Percentiles rank a stretch among this genome's conserved stretches.
Conservation (phyloP, 1,140 invertebrate genomes). For the Cydia pomonella region DNA sequence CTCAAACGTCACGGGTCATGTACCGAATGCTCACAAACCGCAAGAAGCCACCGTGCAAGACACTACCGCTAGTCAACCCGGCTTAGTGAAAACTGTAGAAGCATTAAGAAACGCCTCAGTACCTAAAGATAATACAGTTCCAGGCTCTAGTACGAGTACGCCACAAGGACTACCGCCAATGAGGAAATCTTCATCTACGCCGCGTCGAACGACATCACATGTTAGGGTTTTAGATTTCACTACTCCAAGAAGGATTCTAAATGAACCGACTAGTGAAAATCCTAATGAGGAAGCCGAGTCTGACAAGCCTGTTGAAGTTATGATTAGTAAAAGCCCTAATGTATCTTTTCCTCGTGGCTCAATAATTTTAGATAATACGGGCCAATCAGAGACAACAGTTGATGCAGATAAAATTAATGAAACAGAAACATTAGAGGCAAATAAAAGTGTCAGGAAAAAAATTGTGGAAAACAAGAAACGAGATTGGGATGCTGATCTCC, state of each 20-base stretch:
- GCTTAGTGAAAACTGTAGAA: constrained; percentile 60
- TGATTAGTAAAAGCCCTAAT: constrained; percentile 42
- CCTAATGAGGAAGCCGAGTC: constrained; percentile 34
- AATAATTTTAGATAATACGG: constrained; percentile 5
- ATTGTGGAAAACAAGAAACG: constrained; percentile 45
- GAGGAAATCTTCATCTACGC: constrained; percentile 71
- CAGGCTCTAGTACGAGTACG: constrained; percentile 49
- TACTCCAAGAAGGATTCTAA: constrained; percentile 67
- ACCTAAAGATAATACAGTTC: constrained; percentile 57
- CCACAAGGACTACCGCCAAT: constrained; percentile 57
- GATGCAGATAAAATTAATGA: constrained; percentile 29
- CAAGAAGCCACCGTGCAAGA: constrained; percentile 14
- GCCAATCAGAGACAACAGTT: constrained; percentile 36
- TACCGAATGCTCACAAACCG: background rate
- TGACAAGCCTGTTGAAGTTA: constrained; percentile 40
- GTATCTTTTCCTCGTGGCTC: constrained; percentile 29
- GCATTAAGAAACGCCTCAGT: constrained; percentile 54
- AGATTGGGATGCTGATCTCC: constrained; percentile 71
- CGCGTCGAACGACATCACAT: constrained; percentile 61
- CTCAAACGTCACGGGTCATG: background rate
- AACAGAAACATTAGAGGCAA: constrained; percentile 25
- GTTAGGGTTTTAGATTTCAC: constrained; percentile 72
- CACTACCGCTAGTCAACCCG: constrained; percentile 38
- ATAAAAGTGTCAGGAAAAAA: constrained; percentile 42
- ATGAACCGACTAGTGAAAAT: constrained; percentile 58